A percentile compares a stretch with the other conserved stretches of the same genome.
These are phyloP conservation scores for Dichetophora obliterata DNA, from an alignment of 2,888 invertebrate genomes.

Conservation along the genomic window DNA sequence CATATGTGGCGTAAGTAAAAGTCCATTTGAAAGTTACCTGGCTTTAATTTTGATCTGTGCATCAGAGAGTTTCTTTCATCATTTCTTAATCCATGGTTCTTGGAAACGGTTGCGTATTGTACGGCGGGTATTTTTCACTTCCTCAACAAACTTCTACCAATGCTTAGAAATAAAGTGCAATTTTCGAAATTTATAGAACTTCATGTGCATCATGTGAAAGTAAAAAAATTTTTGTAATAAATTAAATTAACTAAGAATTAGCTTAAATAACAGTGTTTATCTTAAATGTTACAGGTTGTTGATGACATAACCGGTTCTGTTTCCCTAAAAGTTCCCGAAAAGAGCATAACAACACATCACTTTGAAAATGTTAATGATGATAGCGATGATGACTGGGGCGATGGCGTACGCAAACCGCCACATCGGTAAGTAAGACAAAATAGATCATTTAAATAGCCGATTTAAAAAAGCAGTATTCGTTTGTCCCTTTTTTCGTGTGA, in stretches of 20 bases:
- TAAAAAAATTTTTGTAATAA: neutral
- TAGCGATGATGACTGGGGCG: constrained; percentile 57
- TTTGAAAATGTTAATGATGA: constrained; percentile 54
- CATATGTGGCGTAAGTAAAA: no score
- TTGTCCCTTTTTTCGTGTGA: no score
- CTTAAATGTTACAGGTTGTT: constrained; percentile 50
- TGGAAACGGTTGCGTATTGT: neutral
- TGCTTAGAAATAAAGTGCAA: neutral
- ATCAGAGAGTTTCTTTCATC: neutral
- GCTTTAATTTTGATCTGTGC: no score
- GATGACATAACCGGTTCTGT: constrained; percentile 58
- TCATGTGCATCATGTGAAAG: neutral
- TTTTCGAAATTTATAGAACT: neutral
- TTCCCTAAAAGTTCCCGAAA: constrained; percentile 55
- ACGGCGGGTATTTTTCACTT: neutral
- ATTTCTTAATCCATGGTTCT: neutral
- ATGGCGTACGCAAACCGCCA: constrained; percentile 54
- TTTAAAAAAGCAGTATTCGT: no score
- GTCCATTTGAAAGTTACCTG: no score
- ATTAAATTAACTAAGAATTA: neutral
- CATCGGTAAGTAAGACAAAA: constrained; percentile 52
- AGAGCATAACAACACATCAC: constrained; percentile 52
- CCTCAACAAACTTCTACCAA: neutral
- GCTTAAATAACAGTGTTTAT: neutral
- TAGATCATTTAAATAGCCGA: no score